phyloP scores from a whole-genome alignment of 2,113 vertebrate species.

The Callospermophilus lateralis region DNA sequence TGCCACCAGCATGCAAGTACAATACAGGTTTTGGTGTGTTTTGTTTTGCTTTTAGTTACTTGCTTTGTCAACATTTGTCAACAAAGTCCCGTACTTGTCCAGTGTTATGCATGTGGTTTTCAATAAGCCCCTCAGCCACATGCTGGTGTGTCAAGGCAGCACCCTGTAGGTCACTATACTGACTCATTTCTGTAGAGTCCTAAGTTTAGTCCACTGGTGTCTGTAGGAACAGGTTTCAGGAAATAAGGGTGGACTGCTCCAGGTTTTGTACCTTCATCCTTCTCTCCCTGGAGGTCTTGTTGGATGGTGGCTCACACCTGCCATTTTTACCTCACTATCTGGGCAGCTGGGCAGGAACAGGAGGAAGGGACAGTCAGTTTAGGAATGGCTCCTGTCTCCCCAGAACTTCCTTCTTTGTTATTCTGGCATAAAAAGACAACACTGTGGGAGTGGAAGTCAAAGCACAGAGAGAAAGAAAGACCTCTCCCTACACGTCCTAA shows the following conservation, averaged over 20 bases:
- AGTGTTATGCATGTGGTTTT: not conserved
- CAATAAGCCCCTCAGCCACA: not conserved
- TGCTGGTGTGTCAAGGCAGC: not conserved
- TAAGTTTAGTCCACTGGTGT: not conserved
- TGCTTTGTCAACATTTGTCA: not conserved
- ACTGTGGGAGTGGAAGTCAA: not conserved
- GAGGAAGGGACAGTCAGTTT: not conserved
- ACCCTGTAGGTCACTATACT: rapidly evolving
- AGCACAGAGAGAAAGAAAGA: not conserved
- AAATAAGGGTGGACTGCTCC: not conserved
- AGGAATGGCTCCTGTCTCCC: not conserved
- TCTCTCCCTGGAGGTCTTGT: not conserved
- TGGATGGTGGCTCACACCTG: not conserved
- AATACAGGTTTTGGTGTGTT: not conserved
- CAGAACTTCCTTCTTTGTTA: not conserved
- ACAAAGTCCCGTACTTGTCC: not conserved
- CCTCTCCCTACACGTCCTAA: not conserved
- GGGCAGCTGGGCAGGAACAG: not conserved
- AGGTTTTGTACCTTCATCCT: not conserved
- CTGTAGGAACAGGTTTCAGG: not conserved
- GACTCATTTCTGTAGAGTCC: too few species aligned
- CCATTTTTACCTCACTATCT: not conserved
- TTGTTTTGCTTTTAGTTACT: not conserved
- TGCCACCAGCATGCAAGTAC: not conserved
- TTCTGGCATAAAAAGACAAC: not conserved